Base-by-base conservation (phyloP, 2,888 invertebrate genomes). In the Pasiphila rectangulata region DNA sequence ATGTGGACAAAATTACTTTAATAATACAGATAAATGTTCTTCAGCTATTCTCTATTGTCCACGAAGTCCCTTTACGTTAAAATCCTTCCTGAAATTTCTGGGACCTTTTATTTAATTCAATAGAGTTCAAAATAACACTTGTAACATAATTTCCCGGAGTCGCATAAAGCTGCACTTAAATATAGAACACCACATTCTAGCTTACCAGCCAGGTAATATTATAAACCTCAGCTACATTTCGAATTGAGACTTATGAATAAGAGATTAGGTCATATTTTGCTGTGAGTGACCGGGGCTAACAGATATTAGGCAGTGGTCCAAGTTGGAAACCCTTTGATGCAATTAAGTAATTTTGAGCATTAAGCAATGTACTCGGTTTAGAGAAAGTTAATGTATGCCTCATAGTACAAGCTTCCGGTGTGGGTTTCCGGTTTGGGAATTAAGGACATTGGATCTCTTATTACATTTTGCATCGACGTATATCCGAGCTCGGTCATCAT, bases 241-340 rank as follows among this genome's bases (percentile, higher is more conserved):
- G 64, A 67, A 69, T 63, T 67, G 57, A 51, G 51, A 47, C 53
- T 53, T 68, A 64, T 62, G 56, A 48, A 51, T 64, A 55, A 54
- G 47, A 32, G 4, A 54, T 49, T 44, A 67, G 53, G 57, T 57
- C 53, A 56, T 59, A 63, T 54, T 65, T 73, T 67, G 54, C 59
- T 57, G 51, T 17, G 17, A 51, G 40, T 54, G 45, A 34, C 32
- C 46, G 46, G 48, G 47, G 40, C 38, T 41, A 54, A 46, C 38
- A 46, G 34, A 59, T 46, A 45, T 50, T 36, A 46, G 25, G 19
- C n/a, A 43, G 46, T 42, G 34, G 39, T 46, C 9, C 12, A 38
- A 40, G 32, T 10, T 1, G 1, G n/a, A 16, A 9, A 16, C 15
- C n/a, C n/a, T n/a, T 5, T 1, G 7, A 1, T n/a, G 1, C n/a